phyloP scores from a whole-genome alignment of 2,888 invertebrate genomes.

The Drosophila robusta region DNA sequence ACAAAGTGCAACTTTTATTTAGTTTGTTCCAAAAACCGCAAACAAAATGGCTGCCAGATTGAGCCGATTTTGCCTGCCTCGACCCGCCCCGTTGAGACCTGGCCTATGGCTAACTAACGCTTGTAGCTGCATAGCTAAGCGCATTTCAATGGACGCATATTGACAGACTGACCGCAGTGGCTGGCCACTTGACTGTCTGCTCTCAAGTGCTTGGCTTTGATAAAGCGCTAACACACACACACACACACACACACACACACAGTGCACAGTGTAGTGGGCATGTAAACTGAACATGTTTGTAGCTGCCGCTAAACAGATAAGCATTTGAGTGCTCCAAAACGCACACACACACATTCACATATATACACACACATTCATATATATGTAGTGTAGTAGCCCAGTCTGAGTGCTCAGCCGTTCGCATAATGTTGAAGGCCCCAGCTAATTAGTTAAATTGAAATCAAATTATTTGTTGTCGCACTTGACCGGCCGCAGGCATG shows the following conservation, averaged over 20 bases:
- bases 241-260: conserved; percentile 5
- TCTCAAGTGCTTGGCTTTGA: conserved; percentile 71
- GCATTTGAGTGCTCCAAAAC: conserved; percentile 58
- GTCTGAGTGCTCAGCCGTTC: conserved; percentile 43
- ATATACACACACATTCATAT: conserved; percentile 1
- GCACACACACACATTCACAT: conserved; percentile 20
- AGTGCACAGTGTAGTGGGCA: conserved; percentile 17
- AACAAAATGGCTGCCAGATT: conserved; percentile 44
- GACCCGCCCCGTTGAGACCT: neutral
- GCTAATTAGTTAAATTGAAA: conserved; percentile 84
- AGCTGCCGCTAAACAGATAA: conserved; percentile 73
- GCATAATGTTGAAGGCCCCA: conserved; percentile 73
- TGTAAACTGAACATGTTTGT: conserved; percentile 53
- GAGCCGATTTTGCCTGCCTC: neutral
- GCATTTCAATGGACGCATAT: conserved; percentile 65
- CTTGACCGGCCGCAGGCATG: conserved; percentile 79
- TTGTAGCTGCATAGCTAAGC: conserved; percentile 64
- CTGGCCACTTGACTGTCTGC: conserved; percentile 72
- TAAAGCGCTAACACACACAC: conserved; percentile 47
- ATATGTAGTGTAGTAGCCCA: conserved; percentile 15
- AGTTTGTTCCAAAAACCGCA: conserved; percentile 12
- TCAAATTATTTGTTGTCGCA: conserved; percentile 84
- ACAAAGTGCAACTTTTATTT: conserved; percentile 22
- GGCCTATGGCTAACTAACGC: neutral
- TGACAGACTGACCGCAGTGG: conserved; percentile 73